Percentiles rank a stretch among this genome's conserved stretches.
phyloP scores from a whole-genome alignment of 2,888 invertebrate species.

The Drosophila pseudotalamancana region DNA sequence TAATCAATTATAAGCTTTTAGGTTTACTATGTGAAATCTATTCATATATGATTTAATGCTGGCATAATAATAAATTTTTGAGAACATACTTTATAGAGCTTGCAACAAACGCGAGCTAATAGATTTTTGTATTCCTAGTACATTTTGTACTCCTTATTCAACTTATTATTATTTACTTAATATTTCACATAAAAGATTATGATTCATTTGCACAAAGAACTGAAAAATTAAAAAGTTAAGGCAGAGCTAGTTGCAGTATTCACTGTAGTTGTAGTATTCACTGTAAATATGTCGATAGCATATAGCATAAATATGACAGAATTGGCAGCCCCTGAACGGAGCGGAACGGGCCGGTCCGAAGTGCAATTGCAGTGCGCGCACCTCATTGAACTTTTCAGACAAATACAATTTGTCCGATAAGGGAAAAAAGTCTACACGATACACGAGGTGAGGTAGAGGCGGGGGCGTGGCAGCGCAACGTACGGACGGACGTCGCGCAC shows the following conservation, averaged over 20 bases:
- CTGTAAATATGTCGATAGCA: slow-evolving; percentile 58
- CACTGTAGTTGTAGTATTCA: background rate
- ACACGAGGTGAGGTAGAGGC: slow-evolving; percentile 21
- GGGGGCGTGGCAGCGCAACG: slow-evolving; percentile 19
- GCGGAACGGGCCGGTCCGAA: slow-evolving; percentile 2
- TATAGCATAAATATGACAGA: slow-evolving; percentile 72
- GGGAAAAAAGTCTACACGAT: slow-evolving; percentile 57
- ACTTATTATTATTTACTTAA: no score
- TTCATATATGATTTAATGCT: no score
- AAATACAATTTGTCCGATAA: slow-evolving; percentile 78
- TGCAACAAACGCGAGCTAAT: no score
- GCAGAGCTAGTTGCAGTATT: background rate
- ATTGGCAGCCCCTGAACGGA: slow-evolving; percentile 28
- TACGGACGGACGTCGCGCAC: slow-evolving; percentile 49
- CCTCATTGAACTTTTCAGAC: slow-evolving; percentile 78
- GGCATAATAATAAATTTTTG: no score
- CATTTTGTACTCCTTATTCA: no score
- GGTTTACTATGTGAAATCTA: no score
- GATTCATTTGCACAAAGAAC: no score
- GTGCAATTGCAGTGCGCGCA: slow-evolving; percentile 73
- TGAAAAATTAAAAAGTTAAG: background rate
- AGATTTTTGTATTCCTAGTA: no score
- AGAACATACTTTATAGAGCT: no score
- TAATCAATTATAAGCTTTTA: no score
- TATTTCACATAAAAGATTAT: background rate